A percentile compares a stretch with the other conserved stretches of the same genome.
These are phyloP conservation scores for Archips crataeganus DNA, from an alignment of 2,888 invertebrate genomes.

Conservation along the genomic window DNA sequence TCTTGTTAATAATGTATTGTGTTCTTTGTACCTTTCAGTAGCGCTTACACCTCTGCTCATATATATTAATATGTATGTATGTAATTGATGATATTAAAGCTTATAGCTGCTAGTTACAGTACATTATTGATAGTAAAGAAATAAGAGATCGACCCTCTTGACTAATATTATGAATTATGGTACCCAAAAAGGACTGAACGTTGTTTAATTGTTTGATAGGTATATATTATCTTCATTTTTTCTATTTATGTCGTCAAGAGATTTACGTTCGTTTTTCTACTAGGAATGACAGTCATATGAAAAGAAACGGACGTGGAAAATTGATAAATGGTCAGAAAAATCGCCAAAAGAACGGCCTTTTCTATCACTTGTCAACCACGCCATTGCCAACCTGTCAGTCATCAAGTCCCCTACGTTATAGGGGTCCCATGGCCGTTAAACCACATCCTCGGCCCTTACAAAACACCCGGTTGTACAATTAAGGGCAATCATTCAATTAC, in stretches of 20 bases:
- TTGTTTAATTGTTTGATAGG: neutral
- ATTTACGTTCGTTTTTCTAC: no score
- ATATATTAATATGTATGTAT: constrained; percentile 14
- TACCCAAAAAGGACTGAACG: neutral
- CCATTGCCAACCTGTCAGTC: constrained; percentile 31
- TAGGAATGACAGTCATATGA: neutral
- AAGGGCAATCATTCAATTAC: constrained; percentile 75
- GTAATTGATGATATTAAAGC: constrained; percentile 5
- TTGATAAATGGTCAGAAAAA: neutral
- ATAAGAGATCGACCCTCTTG: neutral
- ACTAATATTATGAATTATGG: neutral
- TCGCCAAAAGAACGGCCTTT: neutral
- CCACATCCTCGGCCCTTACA: constrained; percentile 63
- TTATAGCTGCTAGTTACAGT: neutral
- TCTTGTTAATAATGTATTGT: constrained; percentile 41
- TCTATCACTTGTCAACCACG: constrained; percentile 36
- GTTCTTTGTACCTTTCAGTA: constrained; percentile 25
- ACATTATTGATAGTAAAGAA: no score
- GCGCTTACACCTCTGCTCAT: constrained; percentile 7
- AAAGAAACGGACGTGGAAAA: neutral
- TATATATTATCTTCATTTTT: no score
- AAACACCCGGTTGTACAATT: constrained; percentile 65
- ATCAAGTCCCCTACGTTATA: constrained; percentile 30
- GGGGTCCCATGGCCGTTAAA: constrained; percentile 59
- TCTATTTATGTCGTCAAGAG: no score